Evolutionary conservation across 2,113 vertebrate species (phyloP), one percentile per base, ranked within the genome.

Genomic region (Corythoichthys haematopterus): DNA sequence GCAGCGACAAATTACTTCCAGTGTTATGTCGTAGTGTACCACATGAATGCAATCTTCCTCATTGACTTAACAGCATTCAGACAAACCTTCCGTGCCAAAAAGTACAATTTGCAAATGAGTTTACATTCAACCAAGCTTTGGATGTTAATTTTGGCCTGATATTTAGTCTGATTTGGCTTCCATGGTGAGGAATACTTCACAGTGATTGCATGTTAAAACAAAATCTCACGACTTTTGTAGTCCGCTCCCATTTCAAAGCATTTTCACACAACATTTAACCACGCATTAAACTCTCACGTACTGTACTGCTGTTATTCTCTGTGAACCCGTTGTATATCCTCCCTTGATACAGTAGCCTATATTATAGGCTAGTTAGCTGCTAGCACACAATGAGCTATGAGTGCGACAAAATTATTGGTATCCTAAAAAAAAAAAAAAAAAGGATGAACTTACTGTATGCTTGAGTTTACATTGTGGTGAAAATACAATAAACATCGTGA

Each of bases 321-420:
- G 71, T 81, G 77, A 82, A 85, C 72, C 74, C 74, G 70, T 76
- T 28, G 20, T 28, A 76, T 82, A 76, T 79, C 75, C 78, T 84
- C 84, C 78, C 76, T 71, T 80, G 75, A 80, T 68, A 78, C 62
- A 60, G 69, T 80, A 78, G 20, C 20, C 20, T 28, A 28, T 28
- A 28, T 28, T 28, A 28, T 28, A 28, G 20, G 20, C 20, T 28
- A 28, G 20, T 28, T 28, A 28, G 20, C 20, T 28, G 20, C 20
- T 28, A 28, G 20, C 20, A 28, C 20, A 28, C 20, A 28, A 28
- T 28, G 28, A 76, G 70, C 33, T 14, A 4, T 53, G 55, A 2
- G 6, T 53, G 33, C 3, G 36, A 36, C 7, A 11, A 56, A 59
- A 37, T 60, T 36, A 56, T 36, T 35, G 10, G 53, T 35, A 35